A percentile compares a stretch with the other conserved stretches of the same genome.
These are phyloP conservation scores for Scomber colias DNA, from an alignment of 2,113 vertebrate species.

Conservation along the genomic window DNA sequence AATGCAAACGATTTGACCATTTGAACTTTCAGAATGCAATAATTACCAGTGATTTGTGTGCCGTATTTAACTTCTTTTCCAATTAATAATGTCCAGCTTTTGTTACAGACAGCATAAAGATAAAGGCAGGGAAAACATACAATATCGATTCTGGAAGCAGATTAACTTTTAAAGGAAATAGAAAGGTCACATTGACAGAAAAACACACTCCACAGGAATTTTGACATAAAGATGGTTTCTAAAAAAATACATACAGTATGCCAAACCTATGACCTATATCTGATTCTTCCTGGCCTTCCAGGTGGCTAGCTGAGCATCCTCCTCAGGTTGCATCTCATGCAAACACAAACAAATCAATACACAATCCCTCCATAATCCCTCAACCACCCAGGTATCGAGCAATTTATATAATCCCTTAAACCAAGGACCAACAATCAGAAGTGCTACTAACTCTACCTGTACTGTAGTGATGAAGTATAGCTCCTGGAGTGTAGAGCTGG, in stretches of 20 bases:
- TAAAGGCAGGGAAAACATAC: neutral
- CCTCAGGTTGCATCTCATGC: neutral
- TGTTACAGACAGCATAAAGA: neutral
- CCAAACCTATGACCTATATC: neutral
- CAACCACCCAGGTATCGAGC: neutral
- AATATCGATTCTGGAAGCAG: neutral
- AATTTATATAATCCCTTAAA: neutral
- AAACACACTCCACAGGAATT: neutral
- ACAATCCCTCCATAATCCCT: neutral
- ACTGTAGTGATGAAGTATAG: no score
- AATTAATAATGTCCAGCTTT: neutral
- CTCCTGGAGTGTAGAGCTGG: no score
- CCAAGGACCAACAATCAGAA: neutral
- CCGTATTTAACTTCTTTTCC: neutral
- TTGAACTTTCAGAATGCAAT: constrained; percentile 5
- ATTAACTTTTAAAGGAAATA: neutral
- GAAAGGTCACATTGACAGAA: neutral
- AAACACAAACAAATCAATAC: constrained; percentile 6
- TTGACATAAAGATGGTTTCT: no score
- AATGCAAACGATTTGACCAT: neutral
- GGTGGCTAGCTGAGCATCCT: neutral
- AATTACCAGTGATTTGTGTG: neutral
- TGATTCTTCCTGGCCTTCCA: neutral
- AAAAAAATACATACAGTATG: no score
- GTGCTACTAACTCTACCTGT: no score